Evolutionary conservation across 2,797 vertebrate genomes (phyloP).

Genomic region (Gymnothorax javanicus): DNA sequence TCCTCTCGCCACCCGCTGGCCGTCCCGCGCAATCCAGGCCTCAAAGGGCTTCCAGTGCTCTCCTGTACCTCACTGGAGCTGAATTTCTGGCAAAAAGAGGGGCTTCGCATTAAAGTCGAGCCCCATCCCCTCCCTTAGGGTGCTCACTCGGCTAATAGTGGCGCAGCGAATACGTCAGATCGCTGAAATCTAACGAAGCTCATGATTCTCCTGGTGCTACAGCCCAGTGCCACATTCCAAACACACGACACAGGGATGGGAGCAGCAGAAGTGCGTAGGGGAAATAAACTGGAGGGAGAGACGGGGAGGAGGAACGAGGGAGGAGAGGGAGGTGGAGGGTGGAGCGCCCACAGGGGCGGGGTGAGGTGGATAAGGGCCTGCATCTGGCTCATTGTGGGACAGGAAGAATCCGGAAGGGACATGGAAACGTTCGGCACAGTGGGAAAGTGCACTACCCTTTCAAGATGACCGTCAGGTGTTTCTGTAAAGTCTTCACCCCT

Average conservation of each 20-base stretch:
- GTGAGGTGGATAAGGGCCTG: not conserved
- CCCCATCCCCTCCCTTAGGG: not conserved
- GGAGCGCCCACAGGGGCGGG: not conserved
- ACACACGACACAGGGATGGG: not conserved
- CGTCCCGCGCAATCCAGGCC: slow-evolving; percentile 13
- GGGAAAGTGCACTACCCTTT: not conserved
- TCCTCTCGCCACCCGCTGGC: not conserved
- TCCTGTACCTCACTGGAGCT: not conserved
- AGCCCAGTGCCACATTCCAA: slow-evolving; percentile 13
- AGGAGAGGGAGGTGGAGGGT: not conserved
- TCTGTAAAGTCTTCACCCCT: not conserved
- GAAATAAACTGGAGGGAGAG: too few relatives aligned
- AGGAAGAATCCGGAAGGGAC: not conserved
- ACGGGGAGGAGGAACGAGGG: not conserved
- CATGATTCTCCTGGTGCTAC: slow-evolving; percentile 3
- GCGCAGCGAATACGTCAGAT: not conserved
- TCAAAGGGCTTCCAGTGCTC: slow-evolving; percentile 25
- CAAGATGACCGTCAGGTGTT: not conserved
- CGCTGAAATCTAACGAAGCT: not conserved
- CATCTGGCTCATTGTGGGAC: not conserved
- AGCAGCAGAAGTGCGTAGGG: not conserved
- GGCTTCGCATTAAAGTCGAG: not conserved
- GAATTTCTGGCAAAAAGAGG: not conserved
- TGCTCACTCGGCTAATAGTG: not conserved
- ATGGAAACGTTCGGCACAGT: not conserved